phyloP scores from a whole-genome alignment of 53 echinoderm and acorn worm species.

The Apostichopus leukothele region DNA sequence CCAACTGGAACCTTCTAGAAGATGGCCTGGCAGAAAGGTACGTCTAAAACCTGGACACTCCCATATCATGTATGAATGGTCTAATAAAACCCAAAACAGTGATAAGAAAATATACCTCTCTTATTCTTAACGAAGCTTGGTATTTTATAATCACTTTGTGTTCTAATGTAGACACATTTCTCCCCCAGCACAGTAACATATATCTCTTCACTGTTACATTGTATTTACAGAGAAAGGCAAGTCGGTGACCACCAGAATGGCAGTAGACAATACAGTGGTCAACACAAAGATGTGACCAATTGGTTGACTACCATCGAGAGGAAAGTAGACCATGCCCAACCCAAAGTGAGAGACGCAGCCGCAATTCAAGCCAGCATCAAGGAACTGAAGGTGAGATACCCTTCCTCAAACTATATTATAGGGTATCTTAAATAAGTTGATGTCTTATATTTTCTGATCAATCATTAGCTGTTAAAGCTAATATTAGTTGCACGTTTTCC shows the following conservation, averaged over 20 bases:
- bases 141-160: too few relatives aligned
- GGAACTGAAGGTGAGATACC: slow-evolving; percentile 74
- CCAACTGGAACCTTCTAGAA: slow-evolving; percentile 83
- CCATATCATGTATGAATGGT: too few relatives aligned
- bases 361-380: slow-evolving; percentile 84
- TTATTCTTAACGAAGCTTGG: too few relatives aligned
- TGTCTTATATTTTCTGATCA: too few relatives aligned
- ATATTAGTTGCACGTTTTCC: too few relatives aligned
- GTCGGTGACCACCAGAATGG: slow-evolving; percentile 70
- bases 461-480: too few relatives aligned
- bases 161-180: too few relatives aligned
- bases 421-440: too few relatives aligned
- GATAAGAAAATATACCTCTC: too few relatives aligned
- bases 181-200: too few relatives aligned
- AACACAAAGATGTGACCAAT: slow-evolving; percentile 84
- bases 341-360: slow-evolving; percentile 69
- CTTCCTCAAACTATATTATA: too few relatives aligned
- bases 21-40: slow-evolving; percentile 79
- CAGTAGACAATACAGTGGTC: slow-evolving; percentile 61
- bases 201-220: neutral
- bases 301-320: slow-evolving; percentile 85
- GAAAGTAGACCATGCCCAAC: slow-evolving; percentile 71
- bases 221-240: slow-evolving; percentile 66
- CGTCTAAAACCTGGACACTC: neutral
- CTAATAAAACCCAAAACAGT: too few relatives aligned